A percentile compares a stretch with the other conserved stretches of the same genome.
Conservation (phyloP, 2,113 vertebrate species). For the Tragelaphus strepsiceros region DNA sequence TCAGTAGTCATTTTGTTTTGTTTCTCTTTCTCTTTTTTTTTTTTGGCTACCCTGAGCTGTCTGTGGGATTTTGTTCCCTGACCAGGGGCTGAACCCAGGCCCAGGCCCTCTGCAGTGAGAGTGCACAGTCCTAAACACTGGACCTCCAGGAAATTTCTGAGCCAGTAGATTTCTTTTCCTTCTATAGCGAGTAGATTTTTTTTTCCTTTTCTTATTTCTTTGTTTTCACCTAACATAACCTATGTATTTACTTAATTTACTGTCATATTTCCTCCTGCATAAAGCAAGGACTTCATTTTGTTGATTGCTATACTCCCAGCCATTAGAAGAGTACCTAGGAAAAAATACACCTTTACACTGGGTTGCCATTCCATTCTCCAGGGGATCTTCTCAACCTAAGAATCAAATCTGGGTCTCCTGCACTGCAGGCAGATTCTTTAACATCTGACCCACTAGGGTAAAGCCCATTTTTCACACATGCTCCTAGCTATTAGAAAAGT, state of each 20-base stretch:
- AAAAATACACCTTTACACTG: slow-evolving; percentile 12
- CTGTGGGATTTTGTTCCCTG: neutral
- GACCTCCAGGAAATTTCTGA: neutral
- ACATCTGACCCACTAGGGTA: neutral
- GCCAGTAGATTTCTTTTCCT: neutral
- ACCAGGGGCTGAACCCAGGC: neutral
- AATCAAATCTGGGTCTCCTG: neutral
- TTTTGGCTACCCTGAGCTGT: neutral
- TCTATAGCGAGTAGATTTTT: neutral
- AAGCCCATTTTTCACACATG: neutral
- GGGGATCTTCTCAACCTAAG: neutral
- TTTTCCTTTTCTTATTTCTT: neutral
- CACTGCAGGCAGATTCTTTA: neutral
- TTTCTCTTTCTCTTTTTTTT: neutral
- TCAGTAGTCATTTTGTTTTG: neutral
- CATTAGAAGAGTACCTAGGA: neutral
- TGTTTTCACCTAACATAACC: neutral
- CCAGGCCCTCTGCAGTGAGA: neutral
- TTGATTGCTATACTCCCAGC: neutral
- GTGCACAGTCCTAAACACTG: neutral
- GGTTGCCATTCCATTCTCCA: neutral
- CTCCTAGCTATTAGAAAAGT: neutral
- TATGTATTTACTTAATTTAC: slow-evolving; percentile 7
- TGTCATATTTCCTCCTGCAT: neutral
- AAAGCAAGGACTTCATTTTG: slow-evolving; percentile 7